Evolutionary conservation across 2,797 vertebrate species (phyloP).

Genomic region (Kryptopterus vitreolus): DNA sequence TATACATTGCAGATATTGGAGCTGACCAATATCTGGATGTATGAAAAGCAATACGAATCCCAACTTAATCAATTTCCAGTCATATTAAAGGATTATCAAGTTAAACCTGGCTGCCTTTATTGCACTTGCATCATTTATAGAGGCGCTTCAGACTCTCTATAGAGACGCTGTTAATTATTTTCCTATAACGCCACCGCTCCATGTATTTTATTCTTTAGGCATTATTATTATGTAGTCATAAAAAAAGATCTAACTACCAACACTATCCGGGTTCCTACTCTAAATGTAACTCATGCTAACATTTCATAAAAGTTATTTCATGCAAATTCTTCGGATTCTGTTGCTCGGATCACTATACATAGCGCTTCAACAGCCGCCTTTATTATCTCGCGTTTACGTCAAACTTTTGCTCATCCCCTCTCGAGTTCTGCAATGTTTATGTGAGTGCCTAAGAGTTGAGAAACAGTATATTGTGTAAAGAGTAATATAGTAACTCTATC

Average conservation of each 20-base stretch:
- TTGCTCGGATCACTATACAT: background rate
- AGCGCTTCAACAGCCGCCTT: background rate
- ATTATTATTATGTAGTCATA: background rate
- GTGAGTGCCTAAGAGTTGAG: conserved; percentile 28
- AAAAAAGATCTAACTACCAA: background rate
- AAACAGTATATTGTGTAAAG: conserved; percentile 9
- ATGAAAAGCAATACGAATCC: too few species aligned
- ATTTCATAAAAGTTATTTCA: conserved; percentile 7
- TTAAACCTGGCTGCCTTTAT: too few species aligned
- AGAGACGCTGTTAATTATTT: background rate
- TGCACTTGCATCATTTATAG: too few species aligned
- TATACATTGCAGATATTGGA: too few species aligned
- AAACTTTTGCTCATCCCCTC: background rate
- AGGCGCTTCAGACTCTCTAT: too few species aligned
- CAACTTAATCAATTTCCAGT: too few species aligned
- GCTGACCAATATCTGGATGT: too few species aligned
- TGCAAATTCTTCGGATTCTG: background rate
- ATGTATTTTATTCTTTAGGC: background rate
- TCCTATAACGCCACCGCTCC: background rate
- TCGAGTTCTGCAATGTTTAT: background rate
- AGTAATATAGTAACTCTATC: conserved; percentile 25
- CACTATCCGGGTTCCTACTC: background rate
- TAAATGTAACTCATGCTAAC: background rate
- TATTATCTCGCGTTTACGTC: conserved; percentile 17
- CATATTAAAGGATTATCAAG: too few species aligned